Conservation (phyloP, 2,797 vertebrate genomes). For the Coranthus polyacanthus region DNA sequence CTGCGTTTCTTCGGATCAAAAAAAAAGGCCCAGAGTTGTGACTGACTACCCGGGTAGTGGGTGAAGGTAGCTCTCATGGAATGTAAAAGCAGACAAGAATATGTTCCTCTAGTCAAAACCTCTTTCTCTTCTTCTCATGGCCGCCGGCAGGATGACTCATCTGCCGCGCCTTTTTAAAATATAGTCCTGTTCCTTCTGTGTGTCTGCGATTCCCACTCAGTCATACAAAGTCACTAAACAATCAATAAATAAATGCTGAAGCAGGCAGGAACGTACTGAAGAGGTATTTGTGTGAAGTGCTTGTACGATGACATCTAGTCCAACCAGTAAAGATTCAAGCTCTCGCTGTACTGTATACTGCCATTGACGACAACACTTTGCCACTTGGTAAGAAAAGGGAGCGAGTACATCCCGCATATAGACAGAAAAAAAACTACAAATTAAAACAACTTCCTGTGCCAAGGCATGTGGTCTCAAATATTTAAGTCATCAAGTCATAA, state of each 20-base stretch:
- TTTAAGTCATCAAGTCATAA: constrained; percentile 27
- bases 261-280: constrained; percentile 74
- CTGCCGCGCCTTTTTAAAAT: neutral
- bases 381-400: constrained; percentile 33
- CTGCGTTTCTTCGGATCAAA: constrained; percentile 69
- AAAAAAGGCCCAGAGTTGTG: constrained; percentile 67
- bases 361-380: constrained; percentile 50
- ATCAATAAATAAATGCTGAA: constrained; percentile 79
- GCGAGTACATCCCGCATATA: neutral
- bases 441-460: constrained; percentile 26
- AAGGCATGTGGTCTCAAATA: constrained; percentile 47
- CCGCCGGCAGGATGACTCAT: constrained; percentile 17
- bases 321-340: constrained; percentile 58
- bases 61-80: constrained; percentile 72
- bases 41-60: constrained; percentile 57
- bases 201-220: constrained; percentile 50
- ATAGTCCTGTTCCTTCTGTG: constrained; percentile 23
- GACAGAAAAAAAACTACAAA: neutral
- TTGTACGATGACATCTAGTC: constrained; percentile 68
- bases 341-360: constrained; percentile 57
- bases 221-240: constrained; percentile 60
- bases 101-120: constrained; percentile 44
- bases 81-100: constrained; percentile 75
- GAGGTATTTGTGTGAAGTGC: constrained; percentile 85
- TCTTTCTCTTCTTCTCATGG: constrained; percentile 14